Base-by-base conservation (phyloP, 2,797 vertebrate species). In the Myiotriccus ornatus region DNA sequence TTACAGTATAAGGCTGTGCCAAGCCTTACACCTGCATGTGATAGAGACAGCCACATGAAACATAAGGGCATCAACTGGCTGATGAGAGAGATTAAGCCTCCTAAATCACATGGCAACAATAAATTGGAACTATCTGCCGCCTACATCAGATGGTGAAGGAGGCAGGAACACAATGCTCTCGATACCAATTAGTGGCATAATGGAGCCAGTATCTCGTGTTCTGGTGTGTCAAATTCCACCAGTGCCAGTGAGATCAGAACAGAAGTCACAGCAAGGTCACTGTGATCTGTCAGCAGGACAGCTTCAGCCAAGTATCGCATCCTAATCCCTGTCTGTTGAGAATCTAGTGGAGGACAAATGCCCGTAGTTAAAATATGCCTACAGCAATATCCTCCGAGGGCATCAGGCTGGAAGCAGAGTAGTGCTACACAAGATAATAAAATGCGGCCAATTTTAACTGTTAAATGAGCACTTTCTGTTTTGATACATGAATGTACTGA, bases 221-320 rank as follows among this genome's bases (percentile, higher is more conserved):
- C 93, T 85, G 87, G 55, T 86, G 93, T 94, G 93, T 95, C 91
- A 91, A 65, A 96, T 97, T 95, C 96, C 92, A 94, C 73, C 91
- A 93, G 94, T 92, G 90, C 93, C 92, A 94, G 44, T 41, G 87
- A 94, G 94, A 96, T 96, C 95, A 95, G 94, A 87, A 69, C 84
- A 94, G 82, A 91, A 97, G 95, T 94, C 92, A 94, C 91, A 88
- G 84, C 89, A 96, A 97, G 93, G 94, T 95, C 94, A 93, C 71
- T 46, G 37, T 0, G 0, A 87, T 96, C 90, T 84, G 91, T 89
- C 94, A 96, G 80, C 85, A 56, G 91, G 39, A 43, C 34, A 84
- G 83, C 55, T 94, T 90, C 93, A 91, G 94, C 93, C 84, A 89
- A 95, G 80, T 69, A 73, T 39, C 2, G 34, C 90, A 92, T 89